phyloP scores from a whole-genome alignment of 1,140 invertebrate genomes.

The Glomeris maerens region DNA sequence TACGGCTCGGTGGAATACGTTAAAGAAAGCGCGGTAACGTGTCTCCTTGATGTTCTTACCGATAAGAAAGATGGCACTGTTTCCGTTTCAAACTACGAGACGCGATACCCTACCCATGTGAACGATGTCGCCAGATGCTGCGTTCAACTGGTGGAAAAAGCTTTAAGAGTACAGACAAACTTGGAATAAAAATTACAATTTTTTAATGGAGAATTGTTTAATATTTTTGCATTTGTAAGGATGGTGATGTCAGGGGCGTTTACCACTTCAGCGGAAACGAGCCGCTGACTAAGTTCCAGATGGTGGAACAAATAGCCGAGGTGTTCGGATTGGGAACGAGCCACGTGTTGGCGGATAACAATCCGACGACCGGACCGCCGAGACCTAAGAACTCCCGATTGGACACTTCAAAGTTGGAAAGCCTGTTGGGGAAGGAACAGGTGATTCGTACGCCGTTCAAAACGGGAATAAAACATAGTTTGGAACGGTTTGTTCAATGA shows the following conservation, averaged over 20 bases:
- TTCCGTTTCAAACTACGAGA: constrained; percentile 34
- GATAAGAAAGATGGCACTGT: constrained; percentile 15
- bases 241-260: constrained; percentile 27
- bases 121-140: constrained; percentile 35
- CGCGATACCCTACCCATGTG: constrained; percentile 35
- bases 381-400: constrained; percentile 36
- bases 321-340: constrained; percentile 29
- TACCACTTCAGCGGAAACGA: constrained; percentile 41
- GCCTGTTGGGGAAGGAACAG: constrained; percentile 32
- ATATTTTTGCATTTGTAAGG: constrained; percentile 17
- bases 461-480: constrained; percentile 27
- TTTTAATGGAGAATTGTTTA: neutral
- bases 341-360: constrained; percentile 29
- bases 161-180: constrained; percentile 24
- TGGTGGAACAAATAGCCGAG: constrained; percentile 36
- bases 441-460: constrained; percentile 35
- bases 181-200: too few species aligned
- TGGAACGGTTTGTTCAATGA: constrained; percentile 16
- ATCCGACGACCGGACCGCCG: constrained; percentile 24
- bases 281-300: constrained; percentile 40
- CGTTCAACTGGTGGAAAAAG: constrained; percentile 24
- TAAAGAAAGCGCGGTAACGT: constrained; percentile 39
- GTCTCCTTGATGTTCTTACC: constrained; percentile 30
- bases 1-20: constrained; percentile 37
- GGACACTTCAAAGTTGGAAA: constrained; percentile 29